Percentiles rank a stretch among this genome's conserved stretches.
These are phyloP conservation scores for Chrysomallon squamiferum DNA, from an alignment of 1,140 invertebrate species.

Conservation along the genomic window DNA sequence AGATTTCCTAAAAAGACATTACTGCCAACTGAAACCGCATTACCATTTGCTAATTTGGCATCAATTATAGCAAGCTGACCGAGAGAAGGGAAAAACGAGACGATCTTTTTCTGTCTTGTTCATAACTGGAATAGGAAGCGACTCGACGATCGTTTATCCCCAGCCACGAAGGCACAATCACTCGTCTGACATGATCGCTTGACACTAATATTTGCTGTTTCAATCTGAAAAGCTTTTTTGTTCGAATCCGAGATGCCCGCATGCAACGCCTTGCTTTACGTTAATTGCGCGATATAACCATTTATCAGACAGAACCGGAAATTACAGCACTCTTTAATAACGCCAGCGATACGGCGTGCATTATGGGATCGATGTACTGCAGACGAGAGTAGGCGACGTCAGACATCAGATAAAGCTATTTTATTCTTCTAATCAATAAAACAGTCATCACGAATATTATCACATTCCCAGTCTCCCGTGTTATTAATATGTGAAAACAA, in stretches of 20 bases:
- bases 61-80: too few relatives aligned
- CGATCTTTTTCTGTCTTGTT: too few relatives aligned
- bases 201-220: constrained; percentile 9
- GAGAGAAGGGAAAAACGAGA: too few relatives aligned
- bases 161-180: background rate
- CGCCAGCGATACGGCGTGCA: background rate
- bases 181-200: background rate
- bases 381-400: background rate
- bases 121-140: background rate
- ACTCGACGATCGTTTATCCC: background rate
- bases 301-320: constrained; percentile 5
- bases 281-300: constrained; percentile 6
- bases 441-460: too few relatives aligned
- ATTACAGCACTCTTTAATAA: constrained; percentile 7
- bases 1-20: too few relatives aligned
- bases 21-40: too few relatives aligned
- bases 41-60: too few relatives aligned
- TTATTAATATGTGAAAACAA: too few relatives aligned
- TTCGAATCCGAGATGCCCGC: background rate
- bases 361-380: constrained; percentile 1
- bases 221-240: background rate
- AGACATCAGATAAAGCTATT: background rate
- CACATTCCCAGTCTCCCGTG: too few relatives aligned
- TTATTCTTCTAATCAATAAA: too few relatives aligned
- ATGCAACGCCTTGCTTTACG: background rate